Percentiles rank a stretch among this genome's conserved stretches.
These are phyloP conservation scores for Labroides dimidiatus DNA, from an alignment of 2,797 vertebrate genomes.

Conservation along the genomic window DNA sequence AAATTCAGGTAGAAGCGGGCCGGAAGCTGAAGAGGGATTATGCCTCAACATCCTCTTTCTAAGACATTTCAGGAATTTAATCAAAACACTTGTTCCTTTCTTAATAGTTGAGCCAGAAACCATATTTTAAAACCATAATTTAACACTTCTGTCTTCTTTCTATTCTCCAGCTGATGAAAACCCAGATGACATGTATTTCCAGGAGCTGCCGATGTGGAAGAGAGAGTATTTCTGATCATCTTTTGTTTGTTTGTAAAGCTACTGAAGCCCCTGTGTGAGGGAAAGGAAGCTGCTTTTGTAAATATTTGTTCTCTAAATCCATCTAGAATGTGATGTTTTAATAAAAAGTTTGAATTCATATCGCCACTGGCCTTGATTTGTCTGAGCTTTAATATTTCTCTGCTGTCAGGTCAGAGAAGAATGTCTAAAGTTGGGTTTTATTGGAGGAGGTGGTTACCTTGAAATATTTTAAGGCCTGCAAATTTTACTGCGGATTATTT, in stretches of 20 bases:
- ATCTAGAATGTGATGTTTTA: conserved; percentile 68
- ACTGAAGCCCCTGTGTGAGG: too few relatives aligned
- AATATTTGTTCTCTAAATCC: conserved; percentile 55
- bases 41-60: too few relatives aligned
- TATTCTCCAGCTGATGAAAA: conserved; percentile 76
- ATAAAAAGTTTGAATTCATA: conserved; percentile 77
- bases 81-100: too few relatives aligned
- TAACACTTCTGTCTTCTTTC: background rate
- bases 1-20: too few relatives aligned
- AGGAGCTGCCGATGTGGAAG: conserved; percentile 84
- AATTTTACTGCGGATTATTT: too few relatives aligned
- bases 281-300: conserved; percentile 46
- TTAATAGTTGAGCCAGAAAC: too few relatives aligned
- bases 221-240: conserved; percentile 80
- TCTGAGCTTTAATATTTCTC: background rate
- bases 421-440: background rate
- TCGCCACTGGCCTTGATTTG: conserved; percentile 18
- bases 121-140: background rate
- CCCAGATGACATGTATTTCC: conserved; percentile 79
- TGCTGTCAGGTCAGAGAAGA: too few relatives aligned
- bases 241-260: conserved; percentile 24
- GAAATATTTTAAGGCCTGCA: too few relatives aligned
- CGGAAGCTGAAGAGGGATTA: too few relatives aligned
- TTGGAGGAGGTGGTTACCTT: background rate
- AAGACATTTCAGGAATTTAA: too few relatives aligned